A percentile compares a stretch with the other conserved stretches of the same genome.
Evolutionary conservation across 2,113 vertebrate genomes (phyloP).

Genomic region (Sturnira hondurensis): DNA sequence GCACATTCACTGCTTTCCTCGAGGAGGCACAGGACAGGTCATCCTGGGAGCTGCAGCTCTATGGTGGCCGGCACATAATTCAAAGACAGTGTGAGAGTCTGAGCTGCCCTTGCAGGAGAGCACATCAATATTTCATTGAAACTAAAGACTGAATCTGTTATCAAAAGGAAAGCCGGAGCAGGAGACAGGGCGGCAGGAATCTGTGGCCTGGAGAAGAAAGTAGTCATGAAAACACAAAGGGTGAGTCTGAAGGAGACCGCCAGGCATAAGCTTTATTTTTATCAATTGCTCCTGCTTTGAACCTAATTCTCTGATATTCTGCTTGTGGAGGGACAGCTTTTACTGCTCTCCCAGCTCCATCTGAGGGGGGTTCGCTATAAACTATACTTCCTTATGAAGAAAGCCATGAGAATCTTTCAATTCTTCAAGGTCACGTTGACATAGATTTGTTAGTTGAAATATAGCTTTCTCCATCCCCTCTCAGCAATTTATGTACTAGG

Average conservation of each 20-base stretch:
- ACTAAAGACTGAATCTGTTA: conserved; percentile 18
- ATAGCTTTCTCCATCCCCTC: not conserved
- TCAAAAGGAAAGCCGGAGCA: not conserved
- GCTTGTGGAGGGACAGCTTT: not conserved
- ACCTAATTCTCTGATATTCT: not conserved
- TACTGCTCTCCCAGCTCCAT: not conserved
- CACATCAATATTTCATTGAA: conserved; percentile 47
- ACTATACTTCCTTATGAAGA: not conserved
- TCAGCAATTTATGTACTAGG: not conserved
- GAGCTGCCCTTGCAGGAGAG: not conserved
- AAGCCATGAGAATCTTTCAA: not conserved
- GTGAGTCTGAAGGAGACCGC: not conserved
- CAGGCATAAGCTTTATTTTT: not conserved
- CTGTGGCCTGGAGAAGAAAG: not conserved
- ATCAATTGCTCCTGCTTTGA: not conserved
- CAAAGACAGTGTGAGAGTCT: conserved; percentile 32
- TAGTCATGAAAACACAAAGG: not conserved
- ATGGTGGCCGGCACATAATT: conserved; percentile 10
- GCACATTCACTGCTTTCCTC: conserved; percentile 10
- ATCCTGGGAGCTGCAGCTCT: not conserved
- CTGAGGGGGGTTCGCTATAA: not conserved
- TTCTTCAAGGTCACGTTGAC: not conserved
- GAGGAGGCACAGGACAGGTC: not conserved
- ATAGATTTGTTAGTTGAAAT: not conserved
- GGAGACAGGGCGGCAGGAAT: not conserved